Evolutionary conservation across 2,113 vertebrate genomes (phyloP), one percentile per base, ranked within the genome.

Genomic region (Falco punctatus): DNA sequence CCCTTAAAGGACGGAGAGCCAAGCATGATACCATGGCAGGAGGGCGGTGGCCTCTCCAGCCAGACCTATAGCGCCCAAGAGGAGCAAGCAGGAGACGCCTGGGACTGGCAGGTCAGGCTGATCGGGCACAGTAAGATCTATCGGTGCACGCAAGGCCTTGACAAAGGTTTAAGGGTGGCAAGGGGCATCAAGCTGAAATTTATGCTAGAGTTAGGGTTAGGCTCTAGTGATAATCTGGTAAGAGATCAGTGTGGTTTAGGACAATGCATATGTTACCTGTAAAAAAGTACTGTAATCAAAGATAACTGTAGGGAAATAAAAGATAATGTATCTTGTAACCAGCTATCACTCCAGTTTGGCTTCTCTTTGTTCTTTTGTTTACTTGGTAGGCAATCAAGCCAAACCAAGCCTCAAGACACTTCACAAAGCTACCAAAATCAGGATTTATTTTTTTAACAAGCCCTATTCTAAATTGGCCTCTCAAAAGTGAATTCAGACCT

Each of bases 351-450:
- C 40, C 27, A 48, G 42, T 79, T 75, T 64, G 78, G 22, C 57
- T 90, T 90, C 55, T 71, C 32, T 48, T 62, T 66, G 74, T 62
- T 28, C 30, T 19, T 84, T 67, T 78, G 51, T 84, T 95, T 89
- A 28, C 71, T 81, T 90, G 78, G 73, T 78, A 85, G 81, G 21
- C 54, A 84, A 10, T 73, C 64, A 92, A 78, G 65, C 59, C 93
- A 85, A 91, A 83, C 23, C 65, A 85, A 81, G 27, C 40, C 17
- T 73, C 24, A 6, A 70, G 69, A 58, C 27, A n/a, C 69, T 71
- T 70, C 24, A n/a, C 28, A 71, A 57, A 71, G 38, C 52, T 94
- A 85, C 81, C 84, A 95, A 94, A 96, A 84, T 54, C 48, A 42
- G 55, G n/a, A 64, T 85, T 94, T 81, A 40, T 54, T 84, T 78